phyloP scores from a whole-genome alignment of 1,140 invertebrate genomes.

The Anoplolepis gracilipes region DNA sequence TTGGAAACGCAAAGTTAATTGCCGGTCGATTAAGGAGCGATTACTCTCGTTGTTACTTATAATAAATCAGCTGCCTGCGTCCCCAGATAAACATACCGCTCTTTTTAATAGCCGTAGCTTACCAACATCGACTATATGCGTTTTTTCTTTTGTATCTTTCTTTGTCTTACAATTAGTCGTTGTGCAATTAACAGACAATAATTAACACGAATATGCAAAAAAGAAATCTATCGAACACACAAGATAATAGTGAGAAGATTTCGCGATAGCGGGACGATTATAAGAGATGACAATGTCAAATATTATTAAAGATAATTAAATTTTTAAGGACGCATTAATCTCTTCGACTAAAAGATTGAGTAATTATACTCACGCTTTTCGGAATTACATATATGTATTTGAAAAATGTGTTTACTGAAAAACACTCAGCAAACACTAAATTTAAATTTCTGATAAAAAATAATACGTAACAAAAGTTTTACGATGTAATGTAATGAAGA shows the following conservation, averaged over 20 bases:
- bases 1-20: conserved; percentile 78
- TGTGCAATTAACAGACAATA: background rate
- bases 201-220: background rate
- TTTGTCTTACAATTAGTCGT: background rate
- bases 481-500: background rate
- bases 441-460: background rate
- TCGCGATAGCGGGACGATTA: background rate
- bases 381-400: too few species aligned
- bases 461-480: background rate
- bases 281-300: background rate
- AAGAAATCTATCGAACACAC: background rate
- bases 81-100: conserved; percentile 36
- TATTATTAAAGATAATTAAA: background rate
- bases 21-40: conserved; percentile 71
- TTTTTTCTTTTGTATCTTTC: conserved; percentile 15
- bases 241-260: background rate
- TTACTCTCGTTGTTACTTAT: conserved; percentile 60
- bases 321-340: too few species aligned
- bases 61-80: conserved; percentile 50
- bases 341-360: too few species aligned
- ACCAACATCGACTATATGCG: conserved; percentile 5
- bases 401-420: background rate
- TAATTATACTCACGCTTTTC: too few species aligned
- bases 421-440: background rate
- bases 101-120: conserved; percentile 11